These are phyloP conservation scores for Dysdera silvatica DNA, from an alignment of 1,140 invertebrate genomes.

Conservation along the genomic window DNA sequence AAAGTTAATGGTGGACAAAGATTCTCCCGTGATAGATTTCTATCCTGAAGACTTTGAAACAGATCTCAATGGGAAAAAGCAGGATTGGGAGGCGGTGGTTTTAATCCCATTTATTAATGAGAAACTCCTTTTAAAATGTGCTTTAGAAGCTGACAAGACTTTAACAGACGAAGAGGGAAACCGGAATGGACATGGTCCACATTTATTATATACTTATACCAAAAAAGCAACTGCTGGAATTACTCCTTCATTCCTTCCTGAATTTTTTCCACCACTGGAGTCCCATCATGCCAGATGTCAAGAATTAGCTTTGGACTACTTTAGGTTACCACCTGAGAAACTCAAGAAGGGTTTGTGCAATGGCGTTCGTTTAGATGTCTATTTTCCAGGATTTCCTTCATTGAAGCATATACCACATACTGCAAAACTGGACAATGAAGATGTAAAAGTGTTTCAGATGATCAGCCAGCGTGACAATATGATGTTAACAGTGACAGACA, in stretches of 20 bases:
- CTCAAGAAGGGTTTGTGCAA: constrained; percentile 66
- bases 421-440: constrained; percentile 56
- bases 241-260: constrained; percentile 48
- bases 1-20: constrained; percentile 66
- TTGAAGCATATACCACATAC: constrained; percentile 71
- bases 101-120: constrained; percentile 95
- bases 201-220: constrained; percentile 64
- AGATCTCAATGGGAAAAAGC: constrained; percentile 80
- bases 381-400: constrained; percentile 84
- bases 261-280: constrained; percentile 53
- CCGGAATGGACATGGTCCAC: constrained; percentile 76
- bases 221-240: constrained; percentile 51
- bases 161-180: constrained; percentile 63
- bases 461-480: constrained; percentile 69
- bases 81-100: constrained; percentile 97
- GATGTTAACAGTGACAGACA: constrained; percentile 56
- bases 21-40: constrained; percentile 77
- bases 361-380: constrained; percentile 58
- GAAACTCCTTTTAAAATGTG: constrained; percentile 63
- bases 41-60: constrained; percentile 85
- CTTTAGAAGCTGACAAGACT: constrained; percentile 58
- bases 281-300: constrained; percentile 50
- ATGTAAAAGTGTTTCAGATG: constrained; percentile 79
- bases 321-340: constrained; percentile 49
- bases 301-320: constrained; percentile 34